Evolutionary conservation across 2,888 invertebrate species (phyloP).

Genomic region (Busseola fusca): DNA sequence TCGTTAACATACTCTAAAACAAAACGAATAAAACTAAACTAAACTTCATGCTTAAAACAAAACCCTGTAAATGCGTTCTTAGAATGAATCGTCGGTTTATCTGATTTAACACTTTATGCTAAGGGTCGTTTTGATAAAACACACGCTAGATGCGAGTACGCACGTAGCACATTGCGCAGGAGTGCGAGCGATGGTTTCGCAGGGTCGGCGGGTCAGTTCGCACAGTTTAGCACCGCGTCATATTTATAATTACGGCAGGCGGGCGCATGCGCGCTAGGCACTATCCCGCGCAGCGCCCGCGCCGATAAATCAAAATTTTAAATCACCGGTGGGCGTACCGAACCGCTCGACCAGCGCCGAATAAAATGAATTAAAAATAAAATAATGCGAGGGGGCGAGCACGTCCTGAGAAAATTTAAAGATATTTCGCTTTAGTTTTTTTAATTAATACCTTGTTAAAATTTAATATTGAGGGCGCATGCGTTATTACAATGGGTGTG

Average conservation of each 20-base stretch:
- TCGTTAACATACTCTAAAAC: conserved; percentile 27
- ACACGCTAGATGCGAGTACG: conserved; percentile 57
- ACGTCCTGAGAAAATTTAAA: conserved; percentile 88
- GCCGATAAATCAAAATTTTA: conserved; percentile 89
- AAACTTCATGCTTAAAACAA: conserved; percentile 35
- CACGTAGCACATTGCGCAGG: conserved; percentile 61
- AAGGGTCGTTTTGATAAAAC: conserved; percentile 60
- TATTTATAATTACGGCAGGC: conserved; percentile 87
- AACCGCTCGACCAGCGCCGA: conserved; percentile 84
- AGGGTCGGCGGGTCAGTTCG: conserved; percentile 83
- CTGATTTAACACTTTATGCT: conserved; percentile 59
- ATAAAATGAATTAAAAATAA: conserved; percentile 89
- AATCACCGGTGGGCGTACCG: conserved; percentile 88
- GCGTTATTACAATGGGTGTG: conserved; percentile 89
- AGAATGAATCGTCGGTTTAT: conserved; percentile 58
- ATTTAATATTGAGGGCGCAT: conserved; percentile 88
- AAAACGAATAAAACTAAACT: conserved; percentile 27
- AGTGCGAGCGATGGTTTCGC: conserved; percentile 72
- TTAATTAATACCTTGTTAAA: conserved; percentile 90
- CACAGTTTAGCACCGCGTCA: conserved; percentile 89
- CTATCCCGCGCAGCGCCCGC: conserved; percentile 78
- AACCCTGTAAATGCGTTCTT: conserved; percentile 41
- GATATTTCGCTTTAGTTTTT: conserved; percentile 89
- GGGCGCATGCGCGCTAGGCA: conserved; percentile 74
- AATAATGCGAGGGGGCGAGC: conserved; percentile 83